These are phyloP conservation scores for Drosophila basisetae DNA, from an alignment of 2,888 invertebrate genomes.

Conservation along the genomic window DNA sequence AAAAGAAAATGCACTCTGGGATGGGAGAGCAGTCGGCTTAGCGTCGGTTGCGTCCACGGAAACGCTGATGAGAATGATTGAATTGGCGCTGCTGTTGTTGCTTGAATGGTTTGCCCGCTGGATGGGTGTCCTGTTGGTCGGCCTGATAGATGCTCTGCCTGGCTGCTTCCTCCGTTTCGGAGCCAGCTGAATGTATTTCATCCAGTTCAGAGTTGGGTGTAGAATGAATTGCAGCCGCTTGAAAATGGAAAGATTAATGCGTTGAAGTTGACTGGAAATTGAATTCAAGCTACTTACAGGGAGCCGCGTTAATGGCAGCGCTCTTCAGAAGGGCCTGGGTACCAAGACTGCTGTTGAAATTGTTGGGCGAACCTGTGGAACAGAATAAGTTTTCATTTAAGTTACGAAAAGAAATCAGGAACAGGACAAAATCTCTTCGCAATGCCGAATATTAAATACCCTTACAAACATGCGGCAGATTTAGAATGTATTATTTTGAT, in stretches of 20 bases:
- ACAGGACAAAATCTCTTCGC: background rate
- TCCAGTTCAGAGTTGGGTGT: slow-evolving; percentile 58
- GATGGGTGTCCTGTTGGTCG: slow-evolving; percentile 17
- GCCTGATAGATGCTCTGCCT: slow-evolving; percentile 27
- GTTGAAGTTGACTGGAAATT: background rate
- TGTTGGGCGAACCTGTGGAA: slow-evolving; percentile 73
- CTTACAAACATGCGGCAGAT: background rate
- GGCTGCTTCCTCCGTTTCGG: slow-evolving; percentile 28
- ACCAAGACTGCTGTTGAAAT: slow-evolving; percentile 60
- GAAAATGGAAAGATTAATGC: background rate
- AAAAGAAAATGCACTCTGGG: slow-evolving; percentile 2
- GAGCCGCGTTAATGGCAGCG: slow-evolving; percentile 35
- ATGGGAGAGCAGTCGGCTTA: slow-evolving; percentile 24
- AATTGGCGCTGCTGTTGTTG: slow-evolving; percentile 53
- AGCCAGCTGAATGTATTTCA: slow-evolving; percentile 27
- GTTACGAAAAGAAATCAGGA: background rate
- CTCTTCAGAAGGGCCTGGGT: slow-evolving; percentile 52
- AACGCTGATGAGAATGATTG: slow-evolving; percentile 63
- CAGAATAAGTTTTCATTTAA: background rate
- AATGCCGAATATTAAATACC: background rate
- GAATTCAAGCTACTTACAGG: slow-evolving; percentile 39
- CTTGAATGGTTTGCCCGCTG: slow-evolving; percentile 24
- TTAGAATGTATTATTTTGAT: background rate
- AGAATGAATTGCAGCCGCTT: slow-evolving; percentile 55
- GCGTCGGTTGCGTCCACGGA: slow-evolving; percentile 76